Conservation (phyloP, 2,797 vertebrate genomes). For the Okamejei kenojei region DNA sequence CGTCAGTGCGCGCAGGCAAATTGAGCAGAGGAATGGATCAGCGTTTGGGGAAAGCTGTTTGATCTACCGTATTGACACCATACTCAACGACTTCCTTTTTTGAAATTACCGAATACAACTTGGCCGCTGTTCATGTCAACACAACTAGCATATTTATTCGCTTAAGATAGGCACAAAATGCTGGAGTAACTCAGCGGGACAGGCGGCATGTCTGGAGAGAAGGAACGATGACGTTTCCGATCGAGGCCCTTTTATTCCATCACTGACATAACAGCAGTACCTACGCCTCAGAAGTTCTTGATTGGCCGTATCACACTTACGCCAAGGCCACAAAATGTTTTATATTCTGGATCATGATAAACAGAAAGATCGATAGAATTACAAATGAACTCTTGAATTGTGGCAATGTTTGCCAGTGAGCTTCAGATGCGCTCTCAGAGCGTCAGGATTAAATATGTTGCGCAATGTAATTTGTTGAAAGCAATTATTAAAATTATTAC, state of each 20-base stretch:
- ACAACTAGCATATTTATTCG: background rate
- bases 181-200: too few relatives aligned
- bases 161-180: too few relatives aligned
- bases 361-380: background rate
- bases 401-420: background rate
- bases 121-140: background rate
- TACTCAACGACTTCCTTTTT: background rate
- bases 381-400: conserved; percentile 39
- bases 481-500: background rate
- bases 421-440: background rate
- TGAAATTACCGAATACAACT: background rate
- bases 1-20: background rate
- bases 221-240: too few relatives aligned
- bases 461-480: background rate
- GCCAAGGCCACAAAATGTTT: too few relatives aligned
- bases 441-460: background rate
- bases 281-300: background rate
- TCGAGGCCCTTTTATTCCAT: background rate
- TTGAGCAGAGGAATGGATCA: background rate
- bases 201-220: too few relatives aligned
- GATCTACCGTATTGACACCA: background rate
- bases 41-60: background rate
- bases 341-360: too few relatives aligned
- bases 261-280: background rate
- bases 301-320: background rate